A percentile compares a stretch with the other conserved stretches of the same genome.
These are phyloP conservation scores for Pseudomyrmex pallidus DNA, from an alignment of 1,140 invertebrate species.

Conservation along the genomic window DNA sequence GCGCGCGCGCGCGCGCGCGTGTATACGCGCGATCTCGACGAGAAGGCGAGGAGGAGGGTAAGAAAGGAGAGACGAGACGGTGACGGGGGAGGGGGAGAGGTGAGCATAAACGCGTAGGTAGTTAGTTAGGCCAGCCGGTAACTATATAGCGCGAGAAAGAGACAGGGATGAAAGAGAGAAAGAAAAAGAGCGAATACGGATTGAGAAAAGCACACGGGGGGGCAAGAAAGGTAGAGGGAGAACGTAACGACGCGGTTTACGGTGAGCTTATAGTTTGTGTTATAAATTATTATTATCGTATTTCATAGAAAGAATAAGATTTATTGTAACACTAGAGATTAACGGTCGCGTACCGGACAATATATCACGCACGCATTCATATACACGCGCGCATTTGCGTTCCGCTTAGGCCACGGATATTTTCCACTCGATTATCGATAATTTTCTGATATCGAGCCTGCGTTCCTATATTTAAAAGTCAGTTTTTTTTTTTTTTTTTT, in stretches of 20 bases:
- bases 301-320: slow-evolving; percentile 84
- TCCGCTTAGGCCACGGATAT: background rate
- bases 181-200: background rate
- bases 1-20: slow-evolving; percentile 56
- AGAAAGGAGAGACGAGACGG: slow-evolving; percentile 7
- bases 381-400: slow-evolving; percentile 31
- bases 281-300: slow-evolving; percentile 85
- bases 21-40: slow-evolving; percentile 43
- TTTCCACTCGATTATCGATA: slow-evolving; percentile 36
- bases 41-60: slow-evolving; percentile 19
- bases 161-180: slow-evolving; percentile 24
- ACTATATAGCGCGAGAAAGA: slow-evolving; percentile 49
- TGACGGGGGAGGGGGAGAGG: slow-evolving; percentile 6
- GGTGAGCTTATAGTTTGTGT: slow-evolving; percentile 82
- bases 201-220: slow-evolving; percentile 10
- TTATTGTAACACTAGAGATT: slow-evolving; percentile 84
- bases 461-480: background rate
- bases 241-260: slow-evolving; percentile 70
- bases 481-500: too few species aligned
- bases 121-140: slow-evolving; percentile 48
- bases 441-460: slow-evolving; percentile 40
- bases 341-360: slow-evolving; percentile 75
- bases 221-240: background rate
- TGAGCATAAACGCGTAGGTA: slow-evolving; percentile 39
- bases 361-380: slow-evolving; percentile 75